Conservation (phyloP, 2,888 invertebrate species). For the Ceramica pisi region DNA sequence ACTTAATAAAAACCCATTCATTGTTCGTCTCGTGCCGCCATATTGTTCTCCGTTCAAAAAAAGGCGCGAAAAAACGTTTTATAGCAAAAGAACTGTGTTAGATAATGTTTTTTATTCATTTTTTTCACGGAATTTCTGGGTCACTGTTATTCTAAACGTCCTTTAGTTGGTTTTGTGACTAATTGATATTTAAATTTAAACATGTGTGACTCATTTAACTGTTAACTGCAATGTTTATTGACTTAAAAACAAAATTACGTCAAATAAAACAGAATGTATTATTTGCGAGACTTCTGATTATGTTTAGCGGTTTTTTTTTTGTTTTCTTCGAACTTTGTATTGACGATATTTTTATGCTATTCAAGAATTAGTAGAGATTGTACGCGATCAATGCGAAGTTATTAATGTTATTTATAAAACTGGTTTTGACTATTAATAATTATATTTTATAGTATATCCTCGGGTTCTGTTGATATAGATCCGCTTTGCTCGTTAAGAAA, state of each 20-base stretch:
- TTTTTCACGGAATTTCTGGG: conserved; percentile 77
- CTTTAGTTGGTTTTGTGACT: conserved; percentile 74
- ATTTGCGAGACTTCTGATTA: conserved; percentile 1
- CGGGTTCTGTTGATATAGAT: conserved; percentile 27
- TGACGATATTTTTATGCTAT: background rate
- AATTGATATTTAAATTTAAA: conserved; percentile 75
- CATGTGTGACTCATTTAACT: conserved; percentile 71
- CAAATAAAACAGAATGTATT: conserved; percentile 34
- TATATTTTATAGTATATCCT: conserved; percentile 21
- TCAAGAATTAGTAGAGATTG: conserved; percentile 12
- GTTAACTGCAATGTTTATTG: conserved; percentile 65
- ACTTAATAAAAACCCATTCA: conserved; percentile 74
- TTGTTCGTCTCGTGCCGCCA: conserved; percentile 74
- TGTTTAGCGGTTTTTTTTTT: conserved; percentile 1
- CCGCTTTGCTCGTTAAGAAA: conserved; percentile 33
- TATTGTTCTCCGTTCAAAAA: conserved; percentile 80
- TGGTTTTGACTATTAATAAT: conserved; percentile 20
- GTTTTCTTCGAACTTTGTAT: background rate
- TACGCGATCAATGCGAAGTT: conserved; percentile 3
- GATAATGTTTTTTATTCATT: conserved; percentile 67
- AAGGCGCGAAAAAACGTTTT: conserved; percentile 76
- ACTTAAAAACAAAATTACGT: conserved; percentile 43
- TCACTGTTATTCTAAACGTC: conserved; percentile 82
- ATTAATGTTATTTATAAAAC: conserved; percentile 44
- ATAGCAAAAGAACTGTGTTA: conserved; percentile 60